Evolutionary conservation across 2,113 vertebrate genomes (phyloP), one percentile per base, ranked within the genome.

Genomic region (Tachuris rubrigastra): DNA sequence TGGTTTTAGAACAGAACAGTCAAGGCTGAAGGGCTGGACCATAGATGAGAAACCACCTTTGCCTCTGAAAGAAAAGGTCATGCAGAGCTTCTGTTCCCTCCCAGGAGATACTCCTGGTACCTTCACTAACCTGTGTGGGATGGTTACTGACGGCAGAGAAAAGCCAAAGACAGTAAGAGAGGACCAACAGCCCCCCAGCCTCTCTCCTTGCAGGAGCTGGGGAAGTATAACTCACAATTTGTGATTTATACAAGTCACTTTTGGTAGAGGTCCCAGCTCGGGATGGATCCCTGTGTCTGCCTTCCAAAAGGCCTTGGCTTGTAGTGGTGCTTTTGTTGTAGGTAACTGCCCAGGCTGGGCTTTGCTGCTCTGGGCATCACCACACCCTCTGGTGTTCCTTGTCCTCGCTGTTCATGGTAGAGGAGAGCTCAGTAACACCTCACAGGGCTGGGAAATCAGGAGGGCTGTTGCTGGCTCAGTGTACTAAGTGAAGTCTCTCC

Each of bases 91-190:
- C 60, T 67, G 68, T 62, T 37, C 65, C 72, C 52, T 66, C 39
- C 37, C 15, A 22, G 37, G 80, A 25, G 16, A 56, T 4, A 3
- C 35, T 49, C 12, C 49, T 5, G 37, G 31, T 0, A 3, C 53
- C 37, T 3, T 10, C 42, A 2, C 18, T n/a, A 19, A 65, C 19
- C 31, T 3, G n/a, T 6, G 41, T 9, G 8, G 46, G 18, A 22
- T 9, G 65, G 24, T 12, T 3, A 5, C 28, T 35, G 68, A n/a
- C 17, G 0, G 1, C 47, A 39, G 66, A 2, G 9, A 28, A n/a
- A 35, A 33, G 15, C 3, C 20, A 41, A 37, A 42, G 33, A n/a
- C 30, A 50, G 39, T 22, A 16, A 31, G 52, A 69, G 35, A 27
- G 50, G 21, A 25, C 31, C 56, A 18, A 5, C 20, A 3, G 21